These are phyloP conservation scores for Lycaon pictus DNA, from an alignment of 2,113 vertebrate species.

Conservation along the genomic window DNA sequence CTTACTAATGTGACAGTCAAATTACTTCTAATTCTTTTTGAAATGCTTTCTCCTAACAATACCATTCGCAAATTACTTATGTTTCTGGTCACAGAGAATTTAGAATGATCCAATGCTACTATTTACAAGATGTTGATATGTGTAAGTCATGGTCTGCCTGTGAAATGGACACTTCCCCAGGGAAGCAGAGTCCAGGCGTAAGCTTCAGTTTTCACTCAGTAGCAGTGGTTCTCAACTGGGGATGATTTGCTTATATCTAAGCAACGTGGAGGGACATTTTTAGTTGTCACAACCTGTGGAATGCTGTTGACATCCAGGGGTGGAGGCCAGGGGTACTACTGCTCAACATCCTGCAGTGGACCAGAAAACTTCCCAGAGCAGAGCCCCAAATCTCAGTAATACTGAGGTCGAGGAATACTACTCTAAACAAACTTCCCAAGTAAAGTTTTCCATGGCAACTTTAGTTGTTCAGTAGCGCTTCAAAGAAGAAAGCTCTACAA, in stretches of 20 bases:
- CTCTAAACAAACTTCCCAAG: background rate
- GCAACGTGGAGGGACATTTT: background rate
- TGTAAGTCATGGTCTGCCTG: background rate
- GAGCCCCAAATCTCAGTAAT: background rate
- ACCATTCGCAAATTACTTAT: background rate
- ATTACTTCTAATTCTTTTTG: constrained; percentile 40
- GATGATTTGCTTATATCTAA: background rate
- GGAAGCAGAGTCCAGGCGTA: background rate
- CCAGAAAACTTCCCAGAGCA: background rate
- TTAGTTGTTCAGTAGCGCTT: background rate
- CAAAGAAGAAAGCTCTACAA: background rate
- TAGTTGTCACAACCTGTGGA: background rate
- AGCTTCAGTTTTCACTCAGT: background rate
- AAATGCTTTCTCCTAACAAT: constrained; percentile 16
- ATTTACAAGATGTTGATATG: background rate
- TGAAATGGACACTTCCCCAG: background rate
- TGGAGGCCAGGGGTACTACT: background rate
- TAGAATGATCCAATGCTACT: background rate
- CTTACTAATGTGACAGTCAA: constrained; percentile 55
- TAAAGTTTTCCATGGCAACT: background rate
- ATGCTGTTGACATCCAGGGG: background rate
- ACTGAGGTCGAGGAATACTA: background rate
- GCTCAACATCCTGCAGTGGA: background rate
- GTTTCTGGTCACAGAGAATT: constrained; percentile 41
- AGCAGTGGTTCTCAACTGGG: background rate